Base-by-base conservation (phyloP, 2,797 vertebrate genomes). In the Labroides dimidiatus region DNA sequence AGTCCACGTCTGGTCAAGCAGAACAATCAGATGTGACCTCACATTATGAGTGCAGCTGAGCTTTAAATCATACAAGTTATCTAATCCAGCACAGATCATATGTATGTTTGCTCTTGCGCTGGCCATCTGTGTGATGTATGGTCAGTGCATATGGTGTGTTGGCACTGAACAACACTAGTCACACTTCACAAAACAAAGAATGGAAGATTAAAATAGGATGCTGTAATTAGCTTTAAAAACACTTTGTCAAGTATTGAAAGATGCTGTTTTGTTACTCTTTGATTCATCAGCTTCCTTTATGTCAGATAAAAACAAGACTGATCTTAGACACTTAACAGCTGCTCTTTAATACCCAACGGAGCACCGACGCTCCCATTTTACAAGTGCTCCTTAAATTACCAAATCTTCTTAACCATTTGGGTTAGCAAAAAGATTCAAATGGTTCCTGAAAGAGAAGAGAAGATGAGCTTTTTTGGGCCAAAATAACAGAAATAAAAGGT, bases 201-300 rank as follows among this genome's bases (percentile, higher is more conserved):
- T 9, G 5, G 4, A 37, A 51, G 43, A 69, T 49, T 5, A 61
- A 73, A 85, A 75, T 51, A 79, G 82, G 75, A 84, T 66, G 68
- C 61, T 48, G 41, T 74, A 68, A 45, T n/a, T 67, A 50, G 21
- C 19, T 17, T 68, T 48, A 17, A 67, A 77, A 69, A 75, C 16
- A 42, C 44, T 33, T 47, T 9, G 30, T 33, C 27, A 6, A 57
- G 37, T 53, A 15, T 39, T 42, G 12, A 24, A 52, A 33, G 30
- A 33, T 15, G 15, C 4, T 53, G 37, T 48, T 21, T 48, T 39
- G 15, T 23, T 33, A 24, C 23, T 4, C 64, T 65, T 36, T 78
- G 52, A 72, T 48, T 78, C 71, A 66, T 58, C 20, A 20, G 9
- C 69, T 42, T 58, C 45, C 30, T 68, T 43, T 20, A 1, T 30